Percentiles rank a stretch among this genome's conserved stretches.
These are phyloP conservation scores for Myotis daubentonii DNA, from an alignment of 2,797 vertebrate species.

Conservation along the genomic window DNA sequence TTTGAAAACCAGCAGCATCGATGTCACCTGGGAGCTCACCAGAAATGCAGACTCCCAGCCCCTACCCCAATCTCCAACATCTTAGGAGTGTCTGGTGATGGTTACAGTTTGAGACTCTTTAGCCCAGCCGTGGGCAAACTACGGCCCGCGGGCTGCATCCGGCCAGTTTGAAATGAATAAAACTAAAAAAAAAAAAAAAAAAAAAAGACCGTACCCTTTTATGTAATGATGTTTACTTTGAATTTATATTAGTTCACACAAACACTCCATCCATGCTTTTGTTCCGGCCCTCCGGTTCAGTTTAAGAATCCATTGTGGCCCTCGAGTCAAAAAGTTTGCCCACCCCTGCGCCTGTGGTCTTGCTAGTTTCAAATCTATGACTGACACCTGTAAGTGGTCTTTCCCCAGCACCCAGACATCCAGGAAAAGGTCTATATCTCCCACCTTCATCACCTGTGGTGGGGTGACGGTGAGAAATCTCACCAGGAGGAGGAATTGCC, in stretches of 20 bases:
- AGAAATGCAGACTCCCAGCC: not conserved
- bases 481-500: not conserved
- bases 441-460: not conserved
- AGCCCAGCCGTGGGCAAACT: too few relatives aligned
- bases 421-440: not conserved
- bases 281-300: too few relatives aligned
- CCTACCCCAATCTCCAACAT: not conserved
- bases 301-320: too few relatives aligned
- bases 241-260: too few relatives aligned
- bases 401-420: not conserved
- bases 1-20: not conserved
- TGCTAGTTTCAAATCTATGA: not conserved
- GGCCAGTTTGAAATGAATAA: too few relatives aligned
- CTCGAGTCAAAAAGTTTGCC: too few relatives aligned
- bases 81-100: not conserved
- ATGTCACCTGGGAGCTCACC: not conserved
- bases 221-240: too few relatives aligned
- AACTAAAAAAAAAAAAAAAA: too few relatives aligned
- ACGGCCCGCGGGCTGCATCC: too few relatives aligned
- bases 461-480: not conserved
- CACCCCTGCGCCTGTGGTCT: not conserved
- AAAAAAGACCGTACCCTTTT: too few relatives aligned
- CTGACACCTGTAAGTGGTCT: not conserved
- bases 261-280: too few relatives aligned
- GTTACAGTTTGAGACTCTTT: not conserved